Evolutionary conservation across 2,888 invertebrate species (phyloP).

Genomic region (Thelaira solivaga): DNA sequence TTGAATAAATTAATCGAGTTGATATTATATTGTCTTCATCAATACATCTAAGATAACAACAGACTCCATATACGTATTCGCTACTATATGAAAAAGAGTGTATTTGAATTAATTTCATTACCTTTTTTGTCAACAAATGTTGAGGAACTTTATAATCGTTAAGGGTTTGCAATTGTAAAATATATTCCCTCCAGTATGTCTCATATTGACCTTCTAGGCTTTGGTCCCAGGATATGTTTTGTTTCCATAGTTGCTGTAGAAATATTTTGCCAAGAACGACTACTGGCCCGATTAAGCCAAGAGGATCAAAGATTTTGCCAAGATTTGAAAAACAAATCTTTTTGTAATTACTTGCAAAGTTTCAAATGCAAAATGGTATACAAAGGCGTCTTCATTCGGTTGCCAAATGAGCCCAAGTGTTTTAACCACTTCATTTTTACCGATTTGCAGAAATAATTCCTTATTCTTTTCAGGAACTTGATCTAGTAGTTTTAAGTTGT

Average conservation of each 20-base stretch:
- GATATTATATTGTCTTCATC: neutral
- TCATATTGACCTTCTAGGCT: neutral
- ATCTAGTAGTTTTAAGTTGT: neutral
- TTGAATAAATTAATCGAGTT: neutral
- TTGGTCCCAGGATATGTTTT: neutral
- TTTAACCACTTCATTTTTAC: neutral
- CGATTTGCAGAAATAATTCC: conserved; percentile 4
- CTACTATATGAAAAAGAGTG: conserved; percentile 4
- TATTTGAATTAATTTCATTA: neutral
- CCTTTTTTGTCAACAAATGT: neutral
- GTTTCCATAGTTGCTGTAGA: conserved; percentile 3
- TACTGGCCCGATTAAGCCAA: conserved; percentile 21
- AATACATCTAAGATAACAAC: neutral
- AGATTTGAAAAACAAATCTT: conserved; percentile 21
- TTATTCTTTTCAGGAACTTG: neutral
- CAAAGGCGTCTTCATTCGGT: conserved; percentile 21
- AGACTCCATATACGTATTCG: neutral
- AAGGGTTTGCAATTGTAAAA: neutral
- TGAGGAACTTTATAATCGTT: neutral
- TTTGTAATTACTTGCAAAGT: conserved; percentile 3
- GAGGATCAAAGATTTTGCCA: conserved; percentile 42
- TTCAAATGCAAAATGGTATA: neutral
- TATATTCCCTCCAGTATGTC: neutral
- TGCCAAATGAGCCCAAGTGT: conserved; percentile 36
- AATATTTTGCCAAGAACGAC: conserved; percentile 18